Base-by-base conservation (phyloP, 1,140 invertebrate genomes). In the Callitettix versicolor region DNA sequence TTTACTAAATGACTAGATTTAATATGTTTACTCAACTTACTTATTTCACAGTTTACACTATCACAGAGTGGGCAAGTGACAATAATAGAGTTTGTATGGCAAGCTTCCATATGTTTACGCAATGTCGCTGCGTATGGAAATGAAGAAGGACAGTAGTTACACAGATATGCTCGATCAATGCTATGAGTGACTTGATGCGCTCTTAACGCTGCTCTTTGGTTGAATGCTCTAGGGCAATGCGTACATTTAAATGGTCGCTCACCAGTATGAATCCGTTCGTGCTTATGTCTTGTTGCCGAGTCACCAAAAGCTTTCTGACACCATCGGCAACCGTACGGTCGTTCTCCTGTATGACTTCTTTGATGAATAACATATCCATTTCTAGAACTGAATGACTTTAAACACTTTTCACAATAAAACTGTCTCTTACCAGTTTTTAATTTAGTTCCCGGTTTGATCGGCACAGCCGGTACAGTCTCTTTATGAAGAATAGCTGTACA, bases 301-400 rank as follows among this genome's bases (percentile, higher is more conserved):
- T 77, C 76, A 11, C 75, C 66, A 56, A 90, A 91, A 42, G 86
- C 79, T 65, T 91, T 91, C 62, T 84, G 69, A 64, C 87, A 90
- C 56, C 74, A 69, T 17, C 77, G 71, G 64, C 87, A 90, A 33
- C 75, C 71, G 64, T 85, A 86, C 1, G 86, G 86, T 62, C 86
- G 86, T 55, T 86, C 83, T 57, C 82, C 82, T 1, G 84, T 85
- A 58, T 86, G 85, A 53, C 81, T 82, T 47, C 84, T 68, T 36
- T 80, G 68, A 59, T 82, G 80, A 53, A 85, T 85, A 51, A 82
- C 73, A 52, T 75, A 76, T 0, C 89, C 76, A 76, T 88, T 89
- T 62, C 79, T 64, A 58, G 73, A 73, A 41, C 73, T 69, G 42
- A 75, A 74, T 1, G 69, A 72, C 55, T 76, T 74, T 1, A 68